These are phyloP conservation scores for Adoxophyes honmai DNA, from an alignment of 1,140 invertebrate genomes.

Conservation along the genomic window DNA sequence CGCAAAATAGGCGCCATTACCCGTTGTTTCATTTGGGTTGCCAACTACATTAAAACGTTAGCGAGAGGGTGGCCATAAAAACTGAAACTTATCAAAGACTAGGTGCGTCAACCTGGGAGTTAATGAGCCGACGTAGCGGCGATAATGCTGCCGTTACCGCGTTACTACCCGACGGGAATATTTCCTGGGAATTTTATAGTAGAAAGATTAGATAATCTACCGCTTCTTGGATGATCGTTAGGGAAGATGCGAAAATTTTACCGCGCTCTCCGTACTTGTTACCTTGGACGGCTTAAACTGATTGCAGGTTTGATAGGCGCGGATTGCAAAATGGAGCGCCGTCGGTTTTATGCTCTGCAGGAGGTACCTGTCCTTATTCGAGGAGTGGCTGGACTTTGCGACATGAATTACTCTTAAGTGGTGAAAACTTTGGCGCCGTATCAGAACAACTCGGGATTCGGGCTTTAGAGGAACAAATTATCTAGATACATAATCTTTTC, in stretches of 20 bases:
- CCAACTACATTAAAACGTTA: conserved; percentile 1
- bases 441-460: too few species aligned
- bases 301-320: too few species aligned
- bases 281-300: not conserved
- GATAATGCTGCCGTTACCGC: not conserved
- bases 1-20: not conserved
- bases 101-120: conserved; percentile 2
- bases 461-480: too few species aligned
- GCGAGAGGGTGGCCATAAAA: not conserved
- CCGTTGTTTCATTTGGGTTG: conserved; percentile 9
- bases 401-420: too few species aligned
- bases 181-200: conserved; percentile 12
- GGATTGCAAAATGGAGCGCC: too few species aligned
- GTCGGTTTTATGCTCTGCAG: too few species aligned
- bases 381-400: too few species aligned
- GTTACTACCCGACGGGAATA: not conserved
- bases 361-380: too few species aligned
- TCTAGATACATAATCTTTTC: too few species aligned
- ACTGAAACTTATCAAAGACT: conserved; percentile 8
- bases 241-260: not conserved
- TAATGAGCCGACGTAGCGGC: not conserved
- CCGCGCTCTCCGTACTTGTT: not conserved
- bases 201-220: conserved; percentile 10
- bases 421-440: too few species aligned
- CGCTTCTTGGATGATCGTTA: conserved; percentile 7